Conservation (phyloP, 2,797 vertebrate genomes). For the Hydrolagus colliei region DNA sequence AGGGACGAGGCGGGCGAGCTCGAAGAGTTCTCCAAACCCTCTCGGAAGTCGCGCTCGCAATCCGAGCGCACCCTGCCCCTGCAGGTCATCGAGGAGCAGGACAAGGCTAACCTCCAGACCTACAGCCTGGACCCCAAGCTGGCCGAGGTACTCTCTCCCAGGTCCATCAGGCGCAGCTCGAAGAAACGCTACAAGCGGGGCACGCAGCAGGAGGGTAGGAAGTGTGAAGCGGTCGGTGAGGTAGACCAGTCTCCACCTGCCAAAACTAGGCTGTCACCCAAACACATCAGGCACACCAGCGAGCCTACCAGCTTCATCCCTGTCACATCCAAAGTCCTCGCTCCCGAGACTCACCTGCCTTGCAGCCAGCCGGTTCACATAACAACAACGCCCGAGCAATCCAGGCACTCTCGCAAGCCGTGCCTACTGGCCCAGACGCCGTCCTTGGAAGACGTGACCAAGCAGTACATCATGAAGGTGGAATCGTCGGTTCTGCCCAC, state of each 20-base stretch:
- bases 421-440: constrained; percentile 56
- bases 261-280: constrained; percentile 46
- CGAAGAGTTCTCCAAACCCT: constrained; percentile 42
- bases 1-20: constrained; percentile 55
- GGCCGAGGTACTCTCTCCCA: constrained; percentile 65
- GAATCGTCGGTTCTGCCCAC: constrained; percentile 48
- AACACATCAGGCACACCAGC: constrained; percentile 80
- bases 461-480: constrained; percentile 67
- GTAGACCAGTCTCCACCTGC: not conserved
- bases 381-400: constrained; percentile 40
- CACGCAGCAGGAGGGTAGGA: constrained; percentile 58
- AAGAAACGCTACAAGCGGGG: constrained; percentile 74
- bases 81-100: constrained; percentile 39
- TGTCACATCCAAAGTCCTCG: constrained; percentile 46
- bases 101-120: constrained; percentile 41
- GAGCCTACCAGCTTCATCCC: constrained; percentile 78
- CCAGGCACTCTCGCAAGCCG: constrained; percentile 46
- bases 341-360: constrained; percentile 53
- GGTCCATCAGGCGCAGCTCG: constrained; percentile 64
- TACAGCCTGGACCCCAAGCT: constrained; percentile 75
- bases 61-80: constrained; percentile 55
- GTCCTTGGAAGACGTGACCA: constrained; percentile 76
- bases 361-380: constrained; percentile 40
- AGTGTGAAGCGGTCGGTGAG: constrained; percentile 32
- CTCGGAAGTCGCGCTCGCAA: constrained; percentile 52